Base-by-base conservation (phyloP, 1,140 invertebrate species). In the Pseudomyrmex cubaensis region DNA sequence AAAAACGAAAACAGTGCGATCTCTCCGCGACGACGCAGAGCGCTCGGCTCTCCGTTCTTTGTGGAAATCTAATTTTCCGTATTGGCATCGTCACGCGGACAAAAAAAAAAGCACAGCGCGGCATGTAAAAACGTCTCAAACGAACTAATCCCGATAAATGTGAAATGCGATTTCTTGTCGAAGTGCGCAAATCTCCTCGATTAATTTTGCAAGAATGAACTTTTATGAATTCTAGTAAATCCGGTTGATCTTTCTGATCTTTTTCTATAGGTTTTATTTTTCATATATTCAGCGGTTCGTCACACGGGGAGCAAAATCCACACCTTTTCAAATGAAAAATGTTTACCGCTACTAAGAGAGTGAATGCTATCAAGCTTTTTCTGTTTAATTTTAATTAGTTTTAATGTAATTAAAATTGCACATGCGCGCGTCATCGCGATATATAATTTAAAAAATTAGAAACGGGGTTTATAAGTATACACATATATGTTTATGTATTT, bases 11-110 rank as follows among this genome's bases (percentile, higher is more conserved):
- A 80, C 70, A 80, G 70, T 80, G 76, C 54, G 63, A 78, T 57
- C 44, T 22, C 63, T n/a, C 63, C 13, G 25, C 64, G 20, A 59
- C 76, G 64, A 35, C 76, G 64, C 52, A 10, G 17, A 57, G 75
- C 64, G 54, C 54, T 57, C 56, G 56, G 76, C n/a, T 80, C 57
- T 35, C 35, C 5, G 50, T 59, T 72, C 76, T 59, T 72, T 54
- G 76, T 61, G 66, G 22, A 80, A 80, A 72, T 80, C 44, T 20
- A 80, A 80, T 80, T 80, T 80, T 72, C 76, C 54, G n/a, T 70
- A 78, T 78, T 69, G 54, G 54, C 44, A 52, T 78, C 10, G 54
- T 15, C 54, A 59, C 35, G 35, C 35, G 35, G 0, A 35, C 35
- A 35, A 35, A 35, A 35, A 35, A 35, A 54, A 7, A 78, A 80